Conservation (phyloP, 1,140 invertebrate genomes). For the Drosophila equinoxialis region DNA sequence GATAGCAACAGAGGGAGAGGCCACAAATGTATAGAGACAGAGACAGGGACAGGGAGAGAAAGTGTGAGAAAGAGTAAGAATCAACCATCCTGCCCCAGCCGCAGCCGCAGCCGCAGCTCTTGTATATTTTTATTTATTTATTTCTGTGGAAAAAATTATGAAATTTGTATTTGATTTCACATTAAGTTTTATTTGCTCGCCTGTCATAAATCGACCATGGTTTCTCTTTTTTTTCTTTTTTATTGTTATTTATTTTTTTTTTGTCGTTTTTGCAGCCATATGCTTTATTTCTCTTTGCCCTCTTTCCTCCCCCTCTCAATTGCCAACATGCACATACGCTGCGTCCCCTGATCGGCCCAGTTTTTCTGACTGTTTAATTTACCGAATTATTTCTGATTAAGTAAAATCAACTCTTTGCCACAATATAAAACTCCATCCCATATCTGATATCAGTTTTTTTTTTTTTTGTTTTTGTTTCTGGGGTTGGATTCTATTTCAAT, state of each 20-base stretch:
- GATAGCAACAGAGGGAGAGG: conserved; percentile 29
- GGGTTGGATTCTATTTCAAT: background rate
- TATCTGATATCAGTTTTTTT: background rate
- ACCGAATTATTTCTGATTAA: conserved; percentile 75
- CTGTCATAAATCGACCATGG: conserved; percentile 61
- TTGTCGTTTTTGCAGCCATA: conserved; percentile 61
- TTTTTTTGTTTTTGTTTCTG: background rate
- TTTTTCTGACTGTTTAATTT: conserved; percentile 66
- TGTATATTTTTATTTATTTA: conserved; percentile 10
- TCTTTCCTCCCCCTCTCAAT: conserved; percentile 23
- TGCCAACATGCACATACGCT: background rate
- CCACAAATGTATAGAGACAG: conserved; percentile 8
- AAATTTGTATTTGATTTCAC: conserved; percentile 76
- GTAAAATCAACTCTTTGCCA: conserved; percentile 23
- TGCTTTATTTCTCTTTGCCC: conserved; percentile 44
- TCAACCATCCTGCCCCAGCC: conserved; percentile 21
- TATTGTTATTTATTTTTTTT: conserved; percentile 36
- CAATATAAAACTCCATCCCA: background rate
- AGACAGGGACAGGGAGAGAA: conserved; percentile 7
- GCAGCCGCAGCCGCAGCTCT: background rate
- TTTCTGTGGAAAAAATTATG: conserved; percentile 46
- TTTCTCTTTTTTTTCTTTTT: conserved; percentile 7
- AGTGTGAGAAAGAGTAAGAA: background rate
- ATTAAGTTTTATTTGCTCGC: conserved; percentile 59
- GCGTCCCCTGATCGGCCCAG: background rate